phyloP scores from a whole-genome alignment of 1,140 invertebrate genomes.

The Nephila pilipes region DNA sequence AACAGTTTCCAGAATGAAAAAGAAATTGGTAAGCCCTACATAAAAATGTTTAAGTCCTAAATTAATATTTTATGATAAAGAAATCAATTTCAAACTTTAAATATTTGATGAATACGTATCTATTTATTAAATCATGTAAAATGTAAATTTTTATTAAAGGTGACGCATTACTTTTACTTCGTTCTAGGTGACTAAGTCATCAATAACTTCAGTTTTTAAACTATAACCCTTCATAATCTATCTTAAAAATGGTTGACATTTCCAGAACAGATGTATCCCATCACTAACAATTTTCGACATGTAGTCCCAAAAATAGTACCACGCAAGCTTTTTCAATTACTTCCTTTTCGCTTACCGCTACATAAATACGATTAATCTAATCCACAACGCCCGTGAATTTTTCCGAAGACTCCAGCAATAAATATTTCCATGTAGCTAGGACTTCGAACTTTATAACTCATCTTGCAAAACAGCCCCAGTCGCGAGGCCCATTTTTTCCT shows the following conservation, averaged over 20 bases:
- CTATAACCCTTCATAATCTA: neutral
- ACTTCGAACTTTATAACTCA: neutral
- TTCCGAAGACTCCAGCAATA: neutral
- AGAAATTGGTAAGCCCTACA: no score
- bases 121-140: no score
- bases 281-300: neutral
- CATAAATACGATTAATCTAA: conserved; percentile 8
- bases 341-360: neutral
- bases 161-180: neutral
- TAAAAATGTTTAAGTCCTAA: no score
- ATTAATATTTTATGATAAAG: no score
- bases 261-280: neutral
- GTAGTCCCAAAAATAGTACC: neutral
- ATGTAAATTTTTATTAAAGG: neutral
- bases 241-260: neutral
- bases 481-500: neutral
- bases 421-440: neutral
- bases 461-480: neutral
- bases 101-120: no score
- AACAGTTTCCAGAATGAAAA: no score
- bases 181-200: neutral
- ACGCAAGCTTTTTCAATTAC: neutral
- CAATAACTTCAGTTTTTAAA: neutral
- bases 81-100: no score
- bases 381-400: neutral